These are phyloP conservation scores for Cephalopterus ornatus DNA, from an alignment of 2,113 vertebrate species.

Conservation along the genomic window DNA sequence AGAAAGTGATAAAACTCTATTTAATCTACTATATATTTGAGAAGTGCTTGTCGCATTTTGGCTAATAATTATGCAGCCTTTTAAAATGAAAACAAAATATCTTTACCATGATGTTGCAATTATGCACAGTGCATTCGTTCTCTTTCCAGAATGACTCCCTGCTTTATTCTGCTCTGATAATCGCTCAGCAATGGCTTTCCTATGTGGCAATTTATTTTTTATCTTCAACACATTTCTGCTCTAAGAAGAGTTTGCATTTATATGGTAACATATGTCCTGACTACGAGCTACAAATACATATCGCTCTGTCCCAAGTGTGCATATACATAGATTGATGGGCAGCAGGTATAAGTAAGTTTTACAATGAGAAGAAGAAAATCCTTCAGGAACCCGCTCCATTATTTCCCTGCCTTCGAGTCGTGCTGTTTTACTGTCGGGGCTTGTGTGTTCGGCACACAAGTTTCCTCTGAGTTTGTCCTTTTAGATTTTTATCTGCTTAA, in stretches of 20 bases:
- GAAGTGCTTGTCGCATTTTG: background rate
- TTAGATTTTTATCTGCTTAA: background rate
- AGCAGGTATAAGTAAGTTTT: background rate
- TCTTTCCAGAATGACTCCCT: background rate
- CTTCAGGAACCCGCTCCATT: background rate
- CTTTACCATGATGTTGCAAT: constrained; percentile 40
- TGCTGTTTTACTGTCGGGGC: background rate
- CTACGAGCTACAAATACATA: rapidly evolving
- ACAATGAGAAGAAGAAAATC: background rate
- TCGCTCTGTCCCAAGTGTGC: rapidly evolving
- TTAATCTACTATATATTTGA: background rate
- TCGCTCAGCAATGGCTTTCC: background rate
- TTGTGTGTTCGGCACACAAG: background rate
- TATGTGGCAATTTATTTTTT: background rate
- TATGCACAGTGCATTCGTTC: rapidly evolving
- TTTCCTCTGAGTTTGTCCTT: background rate
- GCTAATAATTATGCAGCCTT: background rate
- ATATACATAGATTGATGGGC: rapidly evolving
- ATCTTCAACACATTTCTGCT: background rate
- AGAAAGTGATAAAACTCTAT: background rate
- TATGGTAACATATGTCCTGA: rapidly evolving
- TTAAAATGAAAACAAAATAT: constrained; percentile 37
- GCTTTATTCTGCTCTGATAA: background rate
- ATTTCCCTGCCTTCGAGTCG: background rate
- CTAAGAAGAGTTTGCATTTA: background rate